Percentiles rank a stretch among this genome's conserved stretches.
Conservation (phyloP, 2,888 invertebrate genomes). For the Sphaerolaimus hirsutus region DNA sequence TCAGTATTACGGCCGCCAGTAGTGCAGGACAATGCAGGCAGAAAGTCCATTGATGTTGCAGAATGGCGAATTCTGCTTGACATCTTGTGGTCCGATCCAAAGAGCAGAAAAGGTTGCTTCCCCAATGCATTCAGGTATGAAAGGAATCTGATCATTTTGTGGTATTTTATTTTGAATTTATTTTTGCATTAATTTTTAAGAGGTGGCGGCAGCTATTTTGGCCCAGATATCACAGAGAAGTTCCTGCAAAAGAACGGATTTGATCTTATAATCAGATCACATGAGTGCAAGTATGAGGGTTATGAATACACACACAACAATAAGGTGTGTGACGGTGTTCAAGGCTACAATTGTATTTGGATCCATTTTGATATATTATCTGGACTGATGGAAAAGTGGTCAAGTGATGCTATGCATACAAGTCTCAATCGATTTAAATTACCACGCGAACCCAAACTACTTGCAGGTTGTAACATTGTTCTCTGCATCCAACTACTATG, state of each 20-base stretch:
- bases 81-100: constrained; percentile 76
- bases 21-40: constrained; percentile 30
- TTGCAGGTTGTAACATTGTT: constrained; percentile 66
- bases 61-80: constrained; percentile 90
- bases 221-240: constrained; percentile 55
- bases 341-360: too few relatives aligned
- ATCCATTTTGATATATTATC: not conserved
- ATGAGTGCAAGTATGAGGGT: constrained; percentile 76
- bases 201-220: constrained; percentile 76
- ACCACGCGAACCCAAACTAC: too few relatives aligned
- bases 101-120: constrained; percentile 9
- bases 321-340: constrained; percentile 38
- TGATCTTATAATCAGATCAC: constrained; percentile 55
- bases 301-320: constrained; percentile 62
- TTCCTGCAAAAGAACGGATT: constrained; percentile 54
- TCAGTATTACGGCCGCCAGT: constrained; percentile 62
- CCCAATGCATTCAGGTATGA: not conserved
- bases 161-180: too few relatives aligned
- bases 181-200: constrained; percentile 40
- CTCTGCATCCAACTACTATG: constrained; percentile 90
- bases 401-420: too few relatives aligned
- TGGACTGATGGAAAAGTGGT: not conserved
- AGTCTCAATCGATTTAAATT: too few relatives aligned
- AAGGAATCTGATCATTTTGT: too few relatives aligned
- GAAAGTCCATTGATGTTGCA: constrained; percentile 38